Evolutionary conservation across 2,888 invertebrate species (phyloP).

Genomic region (Polydesmus complanatus): DNA sequence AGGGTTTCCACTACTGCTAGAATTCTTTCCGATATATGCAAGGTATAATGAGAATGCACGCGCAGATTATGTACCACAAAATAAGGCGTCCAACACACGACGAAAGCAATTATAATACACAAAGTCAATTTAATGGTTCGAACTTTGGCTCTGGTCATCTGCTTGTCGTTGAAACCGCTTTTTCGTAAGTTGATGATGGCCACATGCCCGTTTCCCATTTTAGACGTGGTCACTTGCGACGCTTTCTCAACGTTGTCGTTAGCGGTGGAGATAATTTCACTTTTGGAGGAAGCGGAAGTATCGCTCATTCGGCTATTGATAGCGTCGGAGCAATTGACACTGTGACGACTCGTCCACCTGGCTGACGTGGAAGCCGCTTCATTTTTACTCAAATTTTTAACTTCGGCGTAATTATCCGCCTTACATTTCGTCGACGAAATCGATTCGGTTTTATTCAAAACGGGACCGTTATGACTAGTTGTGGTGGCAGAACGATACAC

Average conservation of each 20-base stretch:
- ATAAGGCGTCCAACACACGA: conserved; percentile 36
- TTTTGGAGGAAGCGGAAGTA: not conserved
- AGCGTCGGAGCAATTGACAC: not conserved
- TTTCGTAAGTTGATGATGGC: conserved; percentile 19
- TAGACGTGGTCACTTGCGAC: no score
- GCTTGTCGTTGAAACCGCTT: conserved; percentile 17
- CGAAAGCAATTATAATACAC: conserved; percentile 33
- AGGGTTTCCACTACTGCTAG: conserved; percentile 31
- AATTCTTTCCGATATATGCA: conserved; percentile 28
- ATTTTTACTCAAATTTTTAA: conserved; percentile 9
- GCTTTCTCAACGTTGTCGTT: no score
- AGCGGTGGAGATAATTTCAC: no score
- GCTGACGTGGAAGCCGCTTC: conserved; percentile 22
- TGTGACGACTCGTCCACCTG: no score
- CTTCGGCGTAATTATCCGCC: no score
- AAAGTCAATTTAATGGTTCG: conserved; percentile 37
- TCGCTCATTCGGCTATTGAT: not conserved
- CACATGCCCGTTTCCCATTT: no score
- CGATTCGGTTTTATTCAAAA: no score
- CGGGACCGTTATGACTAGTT: no score
- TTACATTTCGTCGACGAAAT: no score
- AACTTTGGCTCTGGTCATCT: conserved; percentile 32
- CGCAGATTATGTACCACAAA: conserved; percentile 34
- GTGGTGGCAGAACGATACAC: not conserved
- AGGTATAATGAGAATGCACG: conserved; percentile 32